Base-by-base conservation (phyloP, 30 jellyfish, hydroid and myxozoan species). In the Aurelia sp. region DNA sequence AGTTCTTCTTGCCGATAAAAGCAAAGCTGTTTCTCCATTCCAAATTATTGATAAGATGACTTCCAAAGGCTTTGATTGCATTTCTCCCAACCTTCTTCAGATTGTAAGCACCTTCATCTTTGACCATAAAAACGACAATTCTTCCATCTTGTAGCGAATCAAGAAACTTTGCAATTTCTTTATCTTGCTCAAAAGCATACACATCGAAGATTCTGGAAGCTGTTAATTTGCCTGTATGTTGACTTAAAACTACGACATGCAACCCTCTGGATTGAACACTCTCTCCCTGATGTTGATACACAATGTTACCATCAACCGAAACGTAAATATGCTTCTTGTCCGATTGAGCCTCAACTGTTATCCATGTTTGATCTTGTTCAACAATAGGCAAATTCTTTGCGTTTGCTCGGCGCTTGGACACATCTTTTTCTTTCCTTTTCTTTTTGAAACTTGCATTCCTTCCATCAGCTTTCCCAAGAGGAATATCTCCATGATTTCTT, bases 21-120 rank as follows among this genome's bases (percentile, higher is more conserved):
- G 95, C 99, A 98, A 98, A 95, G 44, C 89, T 75, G 41, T 86
- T 95, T 72, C 99, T 69, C 95, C 94, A 95, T 33, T 87, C 82
- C 10, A 90, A 71, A 13, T 78, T 70, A 61, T 76, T 77, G 13
- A 81, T 74, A 59, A 90, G 75, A 51, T 81, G 69, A 71, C 99
- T 84, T 17, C 99, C 99, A 38, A 78, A 95, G 65, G 85, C 61
- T 60, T 91, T 89, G 52, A 95, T 76, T 19, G 91, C 82, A 52
- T 76, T 85, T 67, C 81, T 79, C 13, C 92, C 97, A 5, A 89
- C 48, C 66, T 67, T 78, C 84, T 85, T 85, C 89, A 95, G 76
- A 55, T 90, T 76, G 17, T 50, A 63, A 44, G 96, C 87, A 4
- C 97, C 99, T 74, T 95, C 99, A 47, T 95, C 99, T 96, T 95